Evolutionary conservation across 2,797 vertebrate genomes (phyloP).

Genomic region (Karalla daura): DNA sequence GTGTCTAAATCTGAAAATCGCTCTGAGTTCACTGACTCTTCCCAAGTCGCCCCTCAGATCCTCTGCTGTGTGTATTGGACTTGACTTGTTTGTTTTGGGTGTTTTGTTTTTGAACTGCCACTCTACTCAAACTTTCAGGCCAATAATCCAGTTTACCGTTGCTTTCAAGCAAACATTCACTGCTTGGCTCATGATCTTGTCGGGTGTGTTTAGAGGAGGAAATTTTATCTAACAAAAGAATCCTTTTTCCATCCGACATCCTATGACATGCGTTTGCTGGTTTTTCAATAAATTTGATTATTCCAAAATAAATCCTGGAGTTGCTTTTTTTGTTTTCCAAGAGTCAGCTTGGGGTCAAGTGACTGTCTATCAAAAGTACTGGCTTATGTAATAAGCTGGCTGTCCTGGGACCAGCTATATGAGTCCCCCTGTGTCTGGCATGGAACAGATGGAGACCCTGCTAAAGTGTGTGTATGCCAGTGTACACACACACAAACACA

Average conservation of each 20-base stretch:
- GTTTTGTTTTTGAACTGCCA: not conserved
- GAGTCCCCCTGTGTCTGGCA: conserved; percentile 45
- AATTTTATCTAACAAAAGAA: no score
- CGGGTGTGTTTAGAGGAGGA: not conserved
- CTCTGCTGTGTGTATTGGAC: conserved; percentile 2
- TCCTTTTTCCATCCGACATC: not conserved
- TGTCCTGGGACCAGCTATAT: conserved; percentile 18
- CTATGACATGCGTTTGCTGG: not conserved
- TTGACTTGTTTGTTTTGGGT: not conserved
- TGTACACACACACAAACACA: conserved; percentile 11
- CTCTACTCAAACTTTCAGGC: not conserved
- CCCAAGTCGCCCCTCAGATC: not conserved
- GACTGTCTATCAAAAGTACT: conserved; percentile 10
- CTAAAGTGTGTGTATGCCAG: conserved; percentile 16
- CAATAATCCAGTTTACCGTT: not conserved
- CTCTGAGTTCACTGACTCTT: not conserved
- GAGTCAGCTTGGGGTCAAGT: conserved; percentile 27
- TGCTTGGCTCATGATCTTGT: not conserved
- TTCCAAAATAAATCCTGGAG: not conserved
- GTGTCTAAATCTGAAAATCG: not conserved
- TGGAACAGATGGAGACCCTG: conserved; percentile 64
- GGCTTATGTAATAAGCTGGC: conserved; percentile 16
- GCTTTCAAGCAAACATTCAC: not conserved
- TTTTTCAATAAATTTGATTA: not conserved
- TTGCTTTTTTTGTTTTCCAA: not conserved